Evolutionary conservation across 92 coral and sea anemone species (phyloP), one percentile per base, ranked within the genome.

Genomic region (Phenganax stokvisi): DNA sequence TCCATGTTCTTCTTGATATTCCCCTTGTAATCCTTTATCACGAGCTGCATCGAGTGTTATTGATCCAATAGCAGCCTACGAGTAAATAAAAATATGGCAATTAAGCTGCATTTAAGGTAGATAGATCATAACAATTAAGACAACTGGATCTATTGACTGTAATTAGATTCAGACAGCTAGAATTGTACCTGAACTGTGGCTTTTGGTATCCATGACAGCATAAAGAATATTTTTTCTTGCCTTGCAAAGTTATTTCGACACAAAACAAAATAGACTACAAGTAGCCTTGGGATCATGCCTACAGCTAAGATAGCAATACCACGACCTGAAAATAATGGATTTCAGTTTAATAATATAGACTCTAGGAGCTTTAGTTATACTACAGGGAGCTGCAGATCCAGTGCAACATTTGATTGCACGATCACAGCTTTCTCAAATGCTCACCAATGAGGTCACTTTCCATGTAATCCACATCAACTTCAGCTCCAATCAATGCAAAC

Each of bases 11-110:
- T 94, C 98, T 80, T 90, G 96, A 72, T 56, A 75, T 85, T 85
- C 71, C 12, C 98, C 97, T 20, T 90, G 73, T 58, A 82, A 90
- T 15, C 98, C 98, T 80, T 93, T 88, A 20, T 91, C 89, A 3
- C 97, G 87, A 0, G 97, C 97, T 17, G 88, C 84, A 75, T 94
- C 98, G 29, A 94, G 88, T 44, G 98, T 87, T 71, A 94, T 71
- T 9, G 98, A 94, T 62, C 98, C 98, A 61, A 94, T 94, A 29
- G 98, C 98, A 52, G 98, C 98, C 98, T 94, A 64, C 20, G 54
- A 66, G 11, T 12, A 7, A 61, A 28, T 12, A 9, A 51, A 5
- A 61, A 7, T 7, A 6, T 12, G 11, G 16, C n/a, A 17, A 29
- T 20, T 9, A 78, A 57, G 27, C 16, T 60, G 56, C 51, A 78